Base-by-base conservation (phyloP, 2,888 invertebrate species). In the Hemithea aestivaria region DNA sequence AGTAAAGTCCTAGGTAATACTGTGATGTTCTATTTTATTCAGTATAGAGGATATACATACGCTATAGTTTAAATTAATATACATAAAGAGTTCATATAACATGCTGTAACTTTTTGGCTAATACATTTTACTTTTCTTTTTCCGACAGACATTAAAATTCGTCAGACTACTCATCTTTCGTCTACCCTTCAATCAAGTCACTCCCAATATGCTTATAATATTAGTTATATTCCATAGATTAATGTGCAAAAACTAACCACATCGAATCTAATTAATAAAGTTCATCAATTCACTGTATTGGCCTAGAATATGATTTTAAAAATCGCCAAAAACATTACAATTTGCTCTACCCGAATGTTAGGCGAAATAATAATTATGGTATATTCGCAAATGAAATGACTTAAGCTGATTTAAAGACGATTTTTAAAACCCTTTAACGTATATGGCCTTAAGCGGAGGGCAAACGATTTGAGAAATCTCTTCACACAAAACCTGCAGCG, bases 391-490 rank as follows among this genome's bases (percentile, higher is more conserved):
- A 34, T 21, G 21, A 35, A 24, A 20, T 7, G 8, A 10, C n/a
- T 32, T 45, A 44, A 49, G 48, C 41, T 8, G 27, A 45, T 58
- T 53, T 50, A 49, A 54, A 58, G 57, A 55, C 53, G 53, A 56
- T 53, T 60, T 62, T 56, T 57, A 56, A 60, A 62, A 53, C 48
- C 24, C 47, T 41, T n/a, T 53, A 35, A 51, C 55, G 53, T 56
- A 53, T 21, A 35, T 54, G 66, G 66, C 66, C 66, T 43, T 67
- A 69, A 68, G 69, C 70, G 59, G 56, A 58, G 44, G 51, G 51
- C 63, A 61, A 58, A 59, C 71, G 50, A 67, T 62, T 66, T 58
- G 66, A 66, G 66, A 65, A 47, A 42, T 56, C 46, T 48, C n/a
- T 22, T 25, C 6, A n/a, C 21, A 6, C 12, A 7, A 25, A 11